Base-by-base conservation (phyloP, 2,113 vertebrate genomes). In the Pimephales promelas region DNA sequence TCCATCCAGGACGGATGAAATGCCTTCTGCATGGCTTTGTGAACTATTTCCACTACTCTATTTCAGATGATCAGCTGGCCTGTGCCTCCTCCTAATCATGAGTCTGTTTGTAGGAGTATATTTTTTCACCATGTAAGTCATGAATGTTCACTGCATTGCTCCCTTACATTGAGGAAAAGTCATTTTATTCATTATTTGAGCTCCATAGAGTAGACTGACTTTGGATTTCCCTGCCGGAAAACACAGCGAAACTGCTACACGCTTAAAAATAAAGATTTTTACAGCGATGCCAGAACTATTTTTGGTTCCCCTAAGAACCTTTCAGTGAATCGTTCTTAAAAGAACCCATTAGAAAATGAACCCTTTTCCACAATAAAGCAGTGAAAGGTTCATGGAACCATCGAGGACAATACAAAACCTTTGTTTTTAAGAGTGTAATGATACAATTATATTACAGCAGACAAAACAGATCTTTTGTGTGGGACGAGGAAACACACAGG, bases 41-140 rank as follows among this genome's bases (percentile, higher is more conserved):
- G 59, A 72, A 76, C 86, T 87, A 87, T 87, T 87, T 87, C 61
- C 71, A 85, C 61, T 61, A 77, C 28, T 87, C 86, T 87, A 87
- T 87, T 85, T 85, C 79, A 77, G 86, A 77, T 59, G 45, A 80
- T 74, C 83, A 83, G 86, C 86, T 87, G 84, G 59, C 26, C 52
- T 79, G 16, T 57, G 72, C 34, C 24, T 78, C 56, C 18, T 56
- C 14, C 76, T 47, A 28, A 70, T 26, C 34, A 34, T 22, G 20
- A 76, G 62, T 52, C 34, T 45, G 52, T 54, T 54, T 49, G 47
- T 40, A 62, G 9, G 26, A 1, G 14, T 72, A 52, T 68, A 18
- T 45, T 64, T 68, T 47, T 64, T 28, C 66, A 18, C 72, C 11
- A 40, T 73, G 70, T 18, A 73, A 24, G n/a, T 47, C 45, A 52